Percentiles rank a stretch among this genome's conserved stretches.
Conservation (phyloP, 2,797 vertebrate species). For the Rhinatrema bivittatum region DNA sequence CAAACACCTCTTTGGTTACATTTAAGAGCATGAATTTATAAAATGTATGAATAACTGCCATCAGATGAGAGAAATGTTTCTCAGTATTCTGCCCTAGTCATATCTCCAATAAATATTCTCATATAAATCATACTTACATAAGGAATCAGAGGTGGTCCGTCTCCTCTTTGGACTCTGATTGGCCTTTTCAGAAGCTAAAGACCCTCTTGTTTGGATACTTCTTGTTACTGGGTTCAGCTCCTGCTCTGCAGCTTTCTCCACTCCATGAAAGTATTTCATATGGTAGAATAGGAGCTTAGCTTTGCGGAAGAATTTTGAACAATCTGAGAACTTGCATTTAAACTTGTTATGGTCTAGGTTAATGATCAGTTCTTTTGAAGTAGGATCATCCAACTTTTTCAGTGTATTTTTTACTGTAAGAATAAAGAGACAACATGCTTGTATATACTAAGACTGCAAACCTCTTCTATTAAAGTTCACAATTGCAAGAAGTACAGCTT, state of each 20-base stretch:
- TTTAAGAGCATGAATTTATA: too few relatives aligned
- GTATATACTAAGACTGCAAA: too few relatives aligned
- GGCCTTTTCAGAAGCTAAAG: constrained; percentile 70
- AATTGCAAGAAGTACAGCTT: too few relatives aligned
- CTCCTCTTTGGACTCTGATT: constrained; percentile 67
- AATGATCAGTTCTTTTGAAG: constrained; percentile 73
- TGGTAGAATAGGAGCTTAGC: constrained; percentile 90
- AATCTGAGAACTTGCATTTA: constrained; percentile 83
- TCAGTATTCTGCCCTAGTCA: too few relatives aligned
- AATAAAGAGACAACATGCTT: constrained; percentile 46
- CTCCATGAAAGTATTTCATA: constrained; percentile 93
- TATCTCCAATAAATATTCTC: too few relatives aligned
- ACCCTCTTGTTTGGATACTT: constrained; percentile 73
- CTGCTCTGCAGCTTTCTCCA: constrained; percentile 67
- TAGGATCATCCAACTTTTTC: constrained; percentile 69
- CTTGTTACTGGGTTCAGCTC: constrained; percentile 65
- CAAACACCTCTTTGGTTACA: too few relatives aligned
- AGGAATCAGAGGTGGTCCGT: constrained; percentile 69
- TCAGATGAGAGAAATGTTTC: too few relatives aligned
- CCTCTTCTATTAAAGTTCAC: too few relatives aligned
- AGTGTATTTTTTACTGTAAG: constrained; percentile 67
- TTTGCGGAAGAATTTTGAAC: constrained; percentile 92
- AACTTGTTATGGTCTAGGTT: constrained; percentile 90
- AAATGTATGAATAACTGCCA: too few relatives aligned
- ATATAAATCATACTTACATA: constrained; percentile 73